Evolutionary conservation across 2,888 invertebrate species (phyloP), one percentile per base, ranked within the genome.

Genomic region (Mythimna loreyi): DNA sequence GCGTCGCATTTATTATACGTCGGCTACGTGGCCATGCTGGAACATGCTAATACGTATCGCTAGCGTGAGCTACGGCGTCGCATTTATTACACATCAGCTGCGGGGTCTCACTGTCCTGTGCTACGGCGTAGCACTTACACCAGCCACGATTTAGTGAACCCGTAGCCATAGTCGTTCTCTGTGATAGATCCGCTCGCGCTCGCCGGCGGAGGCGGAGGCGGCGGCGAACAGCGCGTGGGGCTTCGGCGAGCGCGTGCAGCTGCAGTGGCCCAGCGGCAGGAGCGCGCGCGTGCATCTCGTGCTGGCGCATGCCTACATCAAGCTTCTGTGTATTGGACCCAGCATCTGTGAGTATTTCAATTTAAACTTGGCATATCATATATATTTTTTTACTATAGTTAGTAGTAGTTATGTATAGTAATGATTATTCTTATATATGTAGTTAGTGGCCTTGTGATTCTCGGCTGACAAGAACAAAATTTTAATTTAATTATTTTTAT

Each of bases 201-300:
- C 47, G 0, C 23, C 61, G 89, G 97, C 97, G 87, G 97, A 97
- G 72, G 97, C 86, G 7, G 80, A 65, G 28, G 45, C 23, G 6
- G 66, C 40, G 2, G 25, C 45, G 52, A 9, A 13, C 36, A 25
- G 19, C 33, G 7, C 64, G 56, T 78, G 78, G 80, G 63, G 55
- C 57, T 79, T 77, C 73, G 97, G 97, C 86, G 98, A 98, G 89
- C 97, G 98, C 85, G 97, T 98, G 66, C 89, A 97, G 55, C 97
- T 98, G 59, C 97, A 97, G 83, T 98, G 98, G 98, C 96, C 96
- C 25, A 96, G 96, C 61, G 98, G 98, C 0, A 97, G 92, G 2
- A 71, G 97, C 78, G 97, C 97, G 78, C 97, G 97, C 1, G 96
- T 98, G 94, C 98, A 98, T 91, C 97, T 98, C 70, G 93, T 98